These are phyloP conservation scores for Lipophrys pholis DNA, from an alignment of 2,113 vertebrate genomes.

Conservation along the genomic window DNA sequence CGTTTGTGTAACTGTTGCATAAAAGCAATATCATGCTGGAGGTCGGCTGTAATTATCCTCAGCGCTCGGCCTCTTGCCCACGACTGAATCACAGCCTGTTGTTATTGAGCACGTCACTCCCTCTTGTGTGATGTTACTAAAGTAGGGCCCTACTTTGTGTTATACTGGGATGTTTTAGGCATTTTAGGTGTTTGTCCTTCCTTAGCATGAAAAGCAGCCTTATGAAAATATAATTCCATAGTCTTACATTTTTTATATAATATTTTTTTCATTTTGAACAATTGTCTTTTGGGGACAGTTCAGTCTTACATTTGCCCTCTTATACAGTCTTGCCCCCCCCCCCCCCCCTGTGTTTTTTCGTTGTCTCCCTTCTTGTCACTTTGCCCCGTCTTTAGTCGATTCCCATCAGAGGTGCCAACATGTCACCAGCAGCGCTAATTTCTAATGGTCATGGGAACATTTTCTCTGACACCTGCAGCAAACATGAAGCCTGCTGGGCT, in stretches of 20 bases:
- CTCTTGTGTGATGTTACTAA: too few species aligned
- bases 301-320: slow-evolving; percentile 3
- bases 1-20: too few species aligned
- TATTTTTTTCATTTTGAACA: not conserved
- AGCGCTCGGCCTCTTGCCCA: too few species aligned
- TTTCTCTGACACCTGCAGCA: slow-evolving; percentile 73
- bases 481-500: slow-evolving; percentile 70
- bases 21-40: too few species aligned
- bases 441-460: slow-evolving; percentile 69
- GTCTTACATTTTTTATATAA: not conserved
- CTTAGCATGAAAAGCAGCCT: not conserved
- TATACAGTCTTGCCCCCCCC: not conserved
- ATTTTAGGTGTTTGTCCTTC: too few species aligned
- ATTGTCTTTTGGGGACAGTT: not conserved
- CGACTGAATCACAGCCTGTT: too few species aligned
- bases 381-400: slow-evolving; percentile 38
- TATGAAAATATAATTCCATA: not conserved
- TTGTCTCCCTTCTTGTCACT: slow-evolving; percentile 32
- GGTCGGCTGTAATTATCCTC: too few species aligned
- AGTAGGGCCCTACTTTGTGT: too few species aligned
- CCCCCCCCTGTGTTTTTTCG: slow-evolving; percentile 18
- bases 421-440: slow-evolving; percentile 58
- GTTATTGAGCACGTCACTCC: too few species aligned
- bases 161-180: too few species aligned
- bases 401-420: slow-evolving; percentile 58